These are phyloP conservation scores for Cantharis lateralis DNA, from an alignment of 2,888 invertebrate species.

Conservation along the genomic window DNA sequence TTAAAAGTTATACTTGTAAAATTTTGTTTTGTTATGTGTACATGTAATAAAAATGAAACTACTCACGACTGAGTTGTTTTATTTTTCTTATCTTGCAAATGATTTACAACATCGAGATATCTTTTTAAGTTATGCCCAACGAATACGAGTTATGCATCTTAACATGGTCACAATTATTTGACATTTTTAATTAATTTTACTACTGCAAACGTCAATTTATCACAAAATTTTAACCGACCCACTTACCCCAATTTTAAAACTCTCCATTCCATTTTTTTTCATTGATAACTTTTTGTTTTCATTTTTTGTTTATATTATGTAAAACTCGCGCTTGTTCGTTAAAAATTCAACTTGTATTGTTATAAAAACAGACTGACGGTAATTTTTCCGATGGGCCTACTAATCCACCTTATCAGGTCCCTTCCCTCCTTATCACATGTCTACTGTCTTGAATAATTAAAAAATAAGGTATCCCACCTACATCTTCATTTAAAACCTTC, in stretches of 20 bases:
- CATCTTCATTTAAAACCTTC: background rate
- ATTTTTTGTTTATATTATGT: background rate
- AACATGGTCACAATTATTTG: conserved; percentile 2
- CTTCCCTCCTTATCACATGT: background rate
- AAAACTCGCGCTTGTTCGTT: background rate
- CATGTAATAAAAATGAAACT: conserved; percentile 24
- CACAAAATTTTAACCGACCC: background rate
- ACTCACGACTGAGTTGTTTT: conserved; percentile 23
- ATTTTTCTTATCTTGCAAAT: conserved; percentile 29
- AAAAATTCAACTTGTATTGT: background rate
- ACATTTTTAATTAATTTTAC: background rate
- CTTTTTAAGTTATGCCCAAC: conserved; percentile 11
- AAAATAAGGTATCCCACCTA: background rate
- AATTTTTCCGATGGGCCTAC: background rate
- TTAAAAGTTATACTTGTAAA: conserved; percentile 4
- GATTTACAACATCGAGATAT: conserved; percentile 28
- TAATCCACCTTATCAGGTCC: background rate
- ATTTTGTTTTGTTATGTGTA: conserved; percentile 23
- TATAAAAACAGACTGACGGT: background rate
- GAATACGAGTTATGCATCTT: conserved; percentile 18
- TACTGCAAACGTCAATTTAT: background rate
- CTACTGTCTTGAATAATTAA: background rate
- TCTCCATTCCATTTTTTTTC: conserved; percentile 14
- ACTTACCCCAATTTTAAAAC: conserved; percentile 10
- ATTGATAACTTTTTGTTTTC: background rate